A percentile compares a stretch with the other conserved stretches of the same genome.
Conservation (phyloP, 2,113 vertebrate genomes). For the Octodon degus region DNA sequence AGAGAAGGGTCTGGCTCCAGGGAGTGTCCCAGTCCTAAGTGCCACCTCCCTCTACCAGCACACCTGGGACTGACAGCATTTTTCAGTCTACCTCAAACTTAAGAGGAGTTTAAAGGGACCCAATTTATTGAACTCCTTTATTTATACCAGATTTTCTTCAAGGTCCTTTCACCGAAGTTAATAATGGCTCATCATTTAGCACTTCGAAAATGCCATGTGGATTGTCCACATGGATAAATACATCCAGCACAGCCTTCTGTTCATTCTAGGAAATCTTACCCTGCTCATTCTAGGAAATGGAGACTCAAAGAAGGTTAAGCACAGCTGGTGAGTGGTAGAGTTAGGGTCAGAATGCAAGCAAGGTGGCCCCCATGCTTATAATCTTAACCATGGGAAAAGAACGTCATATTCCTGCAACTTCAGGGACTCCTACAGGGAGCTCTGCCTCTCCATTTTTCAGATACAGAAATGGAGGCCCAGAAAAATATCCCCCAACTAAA, state of each 20-base stretch:
- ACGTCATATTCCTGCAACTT: not conserved
- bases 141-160: not conserved
- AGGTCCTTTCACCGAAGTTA: not conserved
- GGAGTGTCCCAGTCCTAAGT: not conserved
- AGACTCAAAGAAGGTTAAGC: not conserved
- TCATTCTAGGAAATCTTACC: not conserved
- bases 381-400: not conserved
- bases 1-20: not conserved
- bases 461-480: not conserved
- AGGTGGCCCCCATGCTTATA: not conserved
- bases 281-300: not conserved
- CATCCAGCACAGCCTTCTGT: not conserved
- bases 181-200: not conserved
- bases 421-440: not conserved
- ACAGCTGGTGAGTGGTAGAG: not conserved
- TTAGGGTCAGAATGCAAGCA: not conserved
- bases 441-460: not conserved
- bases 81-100: not conserved
- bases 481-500: not conserved
- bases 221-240: not conserved
- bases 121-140: not conserved
- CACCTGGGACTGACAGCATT: not conserved
- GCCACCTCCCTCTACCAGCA: not conserved
- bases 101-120: not conserved
- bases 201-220: not conserved